Conservation (phyloP, 2,113 vertebrate genomes). For the Chaenocephalus aceratus region DNA sequence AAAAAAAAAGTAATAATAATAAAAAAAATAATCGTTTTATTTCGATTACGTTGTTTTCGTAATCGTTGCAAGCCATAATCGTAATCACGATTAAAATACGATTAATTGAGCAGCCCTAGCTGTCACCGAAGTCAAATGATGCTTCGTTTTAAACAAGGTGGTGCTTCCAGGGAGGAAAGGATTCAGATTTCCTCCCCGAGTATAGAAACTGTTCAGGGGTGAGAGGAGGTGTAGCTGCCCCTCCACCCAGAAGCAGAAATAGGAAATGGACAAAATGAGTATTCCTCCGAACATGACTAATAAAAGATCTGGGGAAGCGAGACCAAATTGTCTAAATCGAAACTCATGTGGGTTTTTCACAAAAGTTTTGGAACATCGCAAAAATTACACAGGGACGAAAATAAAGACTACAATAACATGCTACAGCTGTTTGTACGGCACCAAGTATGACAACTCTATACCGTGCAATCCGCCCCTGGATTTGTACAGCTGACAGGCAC, state of each 20-base stretch:
- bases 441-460: background rate
- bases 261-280: constrained; percentile 49
- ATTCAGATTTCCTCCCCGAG: constrained; percentile 65
- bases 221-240: constrained; percentile 7
- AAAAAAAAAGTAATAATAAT: too few species aligned
- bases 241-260: constrained; percentile 43
- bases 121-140: background rate
- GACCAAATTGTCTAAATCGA: background rate
- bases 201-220: constrained; percentile 28
- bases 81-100: too few species aligned
- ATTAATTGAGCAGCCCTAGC: background rate
- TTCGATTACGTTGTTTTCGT: too few species aligned
- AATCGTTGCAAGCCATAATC: too few species aligned
- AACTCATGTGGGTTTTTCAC: background rate
- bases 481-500: constrained; percentile 53
- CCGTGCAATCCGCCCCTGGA: constrained; percentile 4
- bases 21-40: too few species aligned
- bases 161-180: constrained; percentile 55
- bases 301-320: constrained; percentile 12
- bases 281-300: constrained; percentile 28
- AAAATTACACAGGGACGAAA: background rate
- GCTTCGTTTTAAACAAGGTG: constrained; percentile 6
- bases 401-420: constrained; percentile 7
- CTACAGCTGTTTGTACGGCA: background rate
- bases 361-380: constrained; percentile 3